Base-by-base conservation (phyloP, 2,888 invertebrate genomes). In the Microctonus brassicae region DNA sequence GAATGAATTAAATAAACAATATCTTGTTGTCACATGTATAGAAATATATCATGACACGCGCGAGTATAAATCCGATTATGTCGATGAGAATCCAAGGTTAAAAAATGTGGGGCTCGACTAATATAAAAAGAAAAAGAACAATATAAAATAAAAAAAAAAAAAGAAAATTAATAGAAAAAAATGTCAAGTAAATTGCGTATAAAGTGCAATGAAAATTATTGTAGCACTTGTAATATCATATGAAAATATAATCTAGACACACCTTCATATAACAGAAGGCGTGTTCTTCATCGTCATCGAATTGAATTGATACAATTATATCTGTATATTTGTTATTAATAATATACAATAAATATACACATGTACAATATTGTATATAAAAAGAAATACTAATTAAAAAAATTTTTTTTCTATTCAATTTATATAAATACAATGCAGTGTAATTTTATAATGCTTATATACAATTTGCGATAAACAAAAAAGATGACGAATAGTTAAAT, bases 191-290 rank as follows among this genome's bases (percentile, higher is more conserved):
- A 3, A 55, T 7, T 57, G 22, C 53, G 22, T 13, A 55, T 55
- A 55, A 55, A 55, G 22, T 2, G 11, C 0, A 22, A 7, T 9
- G 53, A 57, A 57, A 57, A 57, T 57, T 26, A 57, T 26, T 26
- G 22, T 26, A 7, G 29, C 26, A 26, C 57, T 57, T 10, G 26
- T 26, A 57, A 57, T 26, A 24, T 26, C 29, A 57, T 6, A 11
- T 29, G 57, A n/a, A 24, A 57, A 47, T n/a, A n/a, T 47, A n/a
- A 47, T 47, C 13, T 7, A 57, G 26, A 57, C 57, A 57, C 57
- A 57, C 57, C 57, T 29, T 26, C 26, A 17, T 47, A 20, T 26
- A n/a, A 57, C 17, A n/a, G n/a, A n/a, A 57, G 57, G 57, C 57
- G 57, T 57, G 57, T 26, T 26, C 6, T 47, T 13, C 3, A n/a